Conservation (phyloP, 2,888 invertebrate genomes). For the Chalcosyrphus nemorum region DNA sequence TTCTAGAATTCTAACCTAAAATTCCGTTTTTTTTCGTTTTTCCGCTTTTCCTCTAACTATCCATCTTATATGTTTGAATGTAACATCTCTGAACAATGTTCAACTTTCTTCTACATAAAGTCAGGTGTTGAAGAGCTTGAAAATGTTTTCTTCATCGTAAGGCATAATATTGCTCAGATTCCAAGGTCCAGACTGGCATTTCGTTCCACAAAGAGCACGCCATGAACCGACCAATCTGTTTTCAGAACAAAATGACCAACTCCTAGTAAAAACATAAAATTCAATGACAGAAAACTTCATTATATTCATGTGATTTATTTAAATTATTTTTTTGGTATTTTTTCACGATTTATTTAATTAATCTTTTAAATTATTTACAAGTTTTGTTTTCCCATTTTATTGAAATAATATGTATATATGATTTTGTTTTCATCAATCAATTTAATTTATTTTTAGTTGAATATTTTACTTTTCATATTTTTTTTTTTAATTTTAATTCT, state of each 20-base stretch:
- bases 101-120: too few species aligned
- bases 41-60: too few species aligned
- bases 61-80: too few species aligned
- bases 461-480: conserved; percentile 13
- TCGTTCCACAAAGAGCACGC: too few species aligned
- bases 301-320: conserved; percentile 69
- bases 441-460: conserved; percentile 18
- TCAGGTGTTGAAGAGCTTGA: too few species aligned
- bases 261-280: neutral
- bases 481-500: conserved; percentile 16
- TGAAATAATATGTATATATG: conserved; percentile 28
- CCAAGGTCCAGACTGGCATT: too few species aligned
- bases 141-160: too few species aligned
- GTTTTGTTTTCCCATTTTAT: conserved; percentile 25
- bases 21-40: too few species aligned
- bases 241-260: neutral
- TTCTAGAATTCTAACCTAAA: too few species aligned
- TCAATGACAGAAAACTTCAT: conserved; percentile 16
- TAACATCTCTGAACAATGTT: too few species aligned
- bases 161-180: too few species aligned
- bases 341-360: conserved; percentile 51
- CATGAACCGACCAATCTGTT: too few species aligned
- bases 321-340: conserved; percentile 57
- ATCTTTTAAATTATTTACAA: conserved; percentile 50
- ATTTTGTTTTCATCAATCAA: conserved; percentile 5